A percentile compares a stretch with the other conserved stretches of the same genome.
These are phyloP conservation scores for Physella acuta DNA, from an alignment of 1,140 invertebrate species.

Conservation along the genomic window DNA sequence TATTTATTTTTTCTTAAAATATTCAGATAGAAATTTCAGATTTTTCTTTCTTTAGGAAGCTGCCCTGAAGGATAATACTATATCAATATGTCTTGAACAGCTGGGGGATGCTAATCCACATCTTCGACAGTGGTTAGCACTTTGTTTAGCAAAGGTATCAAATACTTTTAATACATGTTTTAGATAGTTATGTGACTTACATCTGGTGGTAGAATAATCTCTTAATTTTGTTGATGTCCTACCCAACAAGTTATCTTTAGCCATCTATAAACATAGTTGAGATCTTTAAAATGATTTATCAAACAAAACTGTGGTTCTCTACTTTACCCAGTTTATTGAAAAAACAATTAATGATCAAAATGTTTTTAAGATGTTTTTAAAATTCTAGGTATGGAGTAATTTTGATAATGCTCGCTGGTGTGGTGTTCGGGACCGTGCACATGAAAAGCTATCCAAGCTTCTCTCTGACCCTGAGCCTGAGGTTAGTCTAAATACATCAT, in stretches of 20 bases:
- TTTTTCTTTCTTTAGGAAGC: slow-evolving; percentile 64
- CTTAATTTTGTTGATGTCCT: too few species aligned
- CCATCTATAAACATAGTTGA: too few species aligned
- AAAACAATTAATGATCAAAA: neutral
- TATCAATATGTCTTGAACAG: slow-evolving; percentile 83
- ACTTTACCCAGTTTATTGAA: too few species aligned
- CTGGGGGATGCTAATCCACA: slow-evolving; percentile 63
- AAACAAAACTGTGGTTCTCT: too few species aligned
- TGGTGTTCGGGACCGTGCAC: slow-evolving; percentile 90
- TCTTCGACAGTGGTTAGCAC: slow-evolving; percentile 86
- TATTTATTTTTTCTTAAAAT: too few species aligned
- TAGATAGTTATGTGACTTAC: too few species aligned
- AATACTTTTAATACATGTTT: too few species aligned
- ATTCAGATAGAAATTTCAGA: neutral
- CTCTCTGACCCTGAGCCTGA: slow-evolving; percentile 81
- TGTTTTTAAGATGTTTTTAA: neutral
- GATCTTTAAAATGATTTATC: too few species aligned
- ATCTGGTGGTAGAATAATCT: too few species aligned
- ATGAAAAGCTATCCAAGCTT: slow-evolving; percentile 86
- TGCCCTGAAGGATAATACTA: slow-evolving; percentile 81
- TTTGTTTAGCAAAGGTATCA: slow-evolving; percentile 77
- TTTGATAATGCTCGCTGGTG: slow-evolving; percentile 93
- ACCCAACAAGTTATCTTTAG: too few species aligned
- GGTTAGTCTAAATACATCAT: slow-evolving; percentile 62
- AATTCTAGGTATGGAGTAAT: slow-evolving; percentile 80